Evolutionary conservation across 2,797 vertebrate genomes (phyloP).

Genomic region (Gephyroberyx darwinii): DNA sequence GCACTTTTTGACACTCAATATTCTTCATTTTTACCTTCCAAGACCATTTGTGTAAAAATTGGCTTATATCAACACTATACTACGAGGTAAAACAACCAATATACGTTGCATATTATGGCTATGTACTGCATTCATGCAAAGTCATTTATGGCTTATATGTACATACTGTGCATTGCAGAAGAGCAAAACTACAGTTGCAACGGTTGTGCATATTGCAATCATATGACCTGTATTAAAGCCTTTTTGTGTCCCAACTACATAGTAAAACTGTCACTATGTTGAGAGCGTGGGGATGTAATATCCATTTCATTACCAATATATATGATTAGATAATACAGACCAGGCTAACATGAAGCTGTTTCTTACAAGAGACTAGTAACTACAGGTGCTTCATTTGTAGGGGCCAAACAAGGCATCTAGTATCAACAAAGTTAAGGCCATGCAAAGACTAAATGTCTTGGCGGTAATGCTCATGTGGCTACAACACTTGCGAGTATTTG

Average conservation of each 20-base stretch:
- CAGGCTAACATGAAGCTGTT: slow-evolving; percentile 13
- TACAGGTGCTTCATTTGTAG: slow-evolving; percentile 9
- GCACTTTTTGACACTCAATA: slow-evolving; percentile 60
- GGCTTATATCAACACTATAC: slow-evolving; percentile 41
- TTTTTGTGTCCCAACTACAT: slow-evolving; percentile 32
- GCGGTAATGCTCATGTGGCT: slow-evolving; percentile 13
- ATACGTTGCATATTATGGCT: slow-evolving; percentile 60
- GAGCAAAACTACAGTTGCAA: slow-evolving; percentile 48
- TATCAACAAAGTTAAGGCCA: slow-evolving; percentile 24
- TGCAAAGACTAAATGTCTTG: slow-evolving; percentile 18
- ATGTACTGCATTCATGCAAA: slow-evolving; percentile 62
- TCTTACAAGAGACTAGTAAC: slow-evolving; percentile 4
- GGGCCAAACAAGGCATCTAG: slow-evolving; percentile 26
- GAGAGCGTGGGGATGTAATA: slow-evolving; percentile 10
- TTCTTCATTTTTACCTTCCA: slow-evolving; percentile 59
- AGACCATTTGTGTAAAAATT: slow-evolving; percentile 27
- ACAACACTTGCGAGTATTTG: not conserved
- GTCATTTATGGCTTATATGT: slow-evolving; percentile 69
- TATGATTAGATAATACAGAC: slow-evolving; percentile 25
- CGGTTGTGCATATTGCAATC: slow-evolving; percentile 29
- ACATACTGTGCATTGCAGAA: slow-evolving; percentile 40
- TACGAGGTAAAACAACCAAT: slow-evolving; percentile 55
- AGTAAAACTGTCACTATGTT: slow-evolving; percentile 32
- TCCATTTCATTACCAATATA: slow-evolving; percentile 21
- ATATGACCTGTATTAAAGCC: slow-evolving; percentile 51